Evolutionary conservation across 2,797 vertebrate genomes (phyloP).

Genomic region (Odontamblyopus rebecca): DNA sequence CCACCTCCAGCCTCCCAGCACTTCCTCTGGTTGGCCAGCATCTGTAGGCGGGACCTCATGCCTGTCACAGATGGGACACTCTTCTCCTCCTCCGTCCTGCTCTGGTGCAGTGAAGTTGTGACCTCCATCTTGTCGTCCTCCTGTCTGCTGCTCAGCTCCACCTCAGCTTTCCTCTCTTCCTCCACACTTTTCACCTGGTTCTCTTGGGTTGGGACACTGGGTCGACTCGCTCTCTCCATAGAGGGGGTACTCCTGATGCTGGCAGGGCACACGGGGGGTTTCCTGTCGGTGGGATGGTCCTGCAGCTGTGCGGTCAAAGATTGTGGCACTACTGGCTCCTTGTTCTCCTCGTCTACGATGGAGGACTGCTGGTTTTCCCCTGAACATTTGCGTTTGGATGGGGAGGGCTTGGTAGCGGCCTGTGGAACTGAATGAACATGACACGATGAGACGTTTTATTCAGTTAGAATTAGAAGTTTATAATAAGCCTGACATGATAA

Average conservation of each 20-base stretch:
- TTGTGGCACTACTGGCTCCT: conserved; percentile 57
- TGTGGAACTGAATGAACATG: conserved; percentile 71
- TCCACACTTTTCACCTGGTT: conserved; percentile 7
- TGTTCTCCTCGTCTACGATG: conserved; percentile 77
- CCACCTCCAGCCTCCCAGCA: conserved; percentile 85
- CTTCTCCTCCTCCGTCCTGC: conserved; percentile 21
- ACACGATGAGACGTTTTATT: neutral
- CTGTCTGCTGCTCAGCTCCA: conserved; percentile 24
- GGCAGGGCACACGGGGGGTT: conserved; percentile 52
- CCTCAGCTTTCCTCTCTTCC: conserved; percentile 20
- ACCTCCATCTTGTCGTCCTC: conserved; percentile 22
- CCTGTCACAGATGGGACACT: conserved; percentile 43
- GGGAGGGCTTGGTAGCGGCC: conserved; percentile 85
- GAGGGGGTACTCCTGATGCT: conserved; percentile 35
- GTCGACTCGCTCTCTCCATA: conserved; percentile 36
- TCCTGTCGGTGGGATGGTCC: conserved; percentile 67
- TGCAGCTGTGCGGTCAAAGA: conserved; percentile 30
- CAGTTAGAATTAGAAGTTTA: no score
- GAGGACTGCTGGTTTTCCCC: conserved; percentile 65
- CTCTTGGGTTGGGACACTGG: conserved; percentile 20
- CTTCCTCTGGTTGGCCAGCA: conserved; percentile 84
- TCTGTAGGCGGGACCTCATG: conserved; percentile 88
- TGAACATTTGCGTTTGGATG: conserved; percentile 90
- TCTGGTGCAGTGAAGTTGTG: conserved; percentile 11
- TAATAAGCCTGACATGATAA: no score